These are phyloP conservation scores for Megaleporinus macrocephalus DNA, from an alignment of 2,113 vertebrate species.

Conservation along the genomic window DNA sequence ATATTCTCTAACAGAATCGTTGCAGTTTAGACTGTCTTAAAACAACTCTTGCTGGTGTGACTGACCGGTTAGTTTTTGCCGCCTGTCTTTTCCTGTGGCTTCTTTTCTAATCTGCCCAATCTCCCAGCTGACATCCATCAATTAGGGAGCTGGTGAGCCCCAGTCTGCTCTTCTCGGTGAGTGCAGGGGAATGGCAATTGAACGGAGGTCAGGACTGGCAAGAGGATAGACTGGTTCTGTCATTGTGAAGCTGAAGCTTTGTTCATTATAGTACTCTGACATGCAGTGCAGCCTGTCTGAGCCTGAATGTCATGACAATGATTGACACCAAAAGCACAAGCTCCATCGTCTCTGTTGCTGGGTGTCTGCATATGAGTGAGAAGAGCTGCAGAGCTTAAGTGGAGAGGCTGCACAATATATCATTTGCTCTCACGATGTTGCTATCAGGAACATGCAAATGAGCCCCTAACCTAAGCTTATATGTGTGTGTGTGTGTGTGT, in stretches of 20 bases:
- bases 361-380: not conserved
- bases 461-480: not conserved
- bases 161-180: not conserved
- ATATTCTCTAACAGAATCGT: not conserved
- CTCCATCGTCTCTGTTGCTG: not conserved
- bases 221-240: constrained; percentile 31
- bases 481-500: too few species aligned
- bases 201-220: constrained; percentile 35
- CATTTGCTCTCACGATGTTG: not conserved
- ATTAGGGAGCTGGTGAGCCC: constrained; percentile 34
- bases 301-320: not conserved
- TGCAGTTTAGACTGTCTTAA: constrained; percentile 3
- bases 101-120: constrained; percentile 32
- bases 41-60: constrained; percentile 39
- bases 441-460: not conserved
- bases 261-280: constrained; percentile 42
- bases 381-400: not conserved
- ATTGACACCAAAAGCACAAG: constrained; percentile 20
- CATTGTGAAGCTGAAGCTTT: constrained; percentile 31
- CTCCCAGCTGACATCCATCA: constrained; percentile 16
- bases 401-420: not conserved
- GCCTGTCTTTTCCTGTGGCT: not conserved
- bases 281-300: not conserved
- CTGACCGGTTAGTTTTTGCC: constrained; percentile 8
- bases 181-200: constrained; percentile 25